These are phyloP conservation scores for human DNA, from an alignment of 2,113 vertebrate species.

Conservation along the genomic window GRCh38 chr11:96358501-96359000, in stretches of 20 bases:
- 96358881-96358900: neutral
- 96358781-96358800: neutral
- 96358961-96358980: neutral
- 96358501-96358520: conserved; percentile 40
- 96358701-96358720: neutral
- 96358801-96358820: neutral
- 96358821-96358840: neutral
- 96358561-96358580: conserved; percentile 36
- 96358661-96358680: neutral
- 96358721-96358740: conserved; percentile 24
- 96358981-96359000: conserved; percentile 83
- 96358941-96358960: neutral
- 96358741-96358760: neutral
- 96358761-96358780: neutral
- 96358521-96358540: conserved; percentile 53
- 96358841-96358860: conserved; percentile 37
- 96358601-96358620: conserved; percentile 50
- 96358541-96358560: conserved; percentile 38
- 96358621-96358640: conserved; percentile 62
- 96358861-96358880: conserved; percentile 22
- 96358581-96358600: conserved; percentile 26
- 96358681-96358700: neutral
- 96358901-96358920: neutral
- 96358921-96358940: neutral
- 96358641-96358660: conserved; percentile 45